Evolutionary conservation across 1,140 invertebrate species (phyloP).

Genomic region (Camponotus floridanus): DNA sequence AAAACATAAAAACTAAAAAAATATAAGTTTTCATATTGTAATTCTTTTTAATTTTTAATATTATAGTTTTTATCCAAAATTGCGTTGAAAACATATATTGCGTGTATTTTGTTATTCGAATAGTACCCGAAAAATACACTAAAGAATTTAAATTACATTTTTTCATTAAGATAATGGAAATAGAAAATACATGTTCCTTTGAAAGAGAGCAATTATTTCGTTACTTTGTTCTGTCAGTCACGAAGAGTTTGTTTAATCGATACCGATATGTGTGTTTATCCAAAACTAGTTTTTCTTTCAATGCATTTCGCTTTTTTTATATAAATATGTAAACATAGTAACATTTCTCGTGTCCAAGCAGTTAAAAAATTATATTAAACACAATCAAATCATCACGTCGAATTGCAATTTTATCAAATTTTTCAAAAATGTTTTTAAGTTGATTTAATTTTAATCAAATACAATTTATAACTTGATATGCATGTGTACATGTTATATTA

Average conservation of each 20-base stretch:
- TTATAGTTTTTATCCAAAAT: background rate
- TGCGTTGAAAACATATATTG: background rate
- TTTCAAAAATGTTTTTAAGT: background rate
- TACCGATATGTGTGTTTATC: background rate
- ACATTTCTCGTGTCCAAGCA: background rate
- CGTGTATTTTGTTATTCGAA: background rate
- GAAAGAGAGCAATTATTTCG: background rate
- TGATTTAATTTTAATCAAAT: too few relatives aligned
- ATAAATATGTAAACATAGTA: background rate
- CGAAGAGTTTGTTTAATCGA: slow-evolving; percentile 27
- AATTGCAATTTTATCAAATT: background rate
- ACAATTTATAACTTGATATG: background rate
- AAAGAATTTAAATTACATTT: slow-evolving; percentile 1
- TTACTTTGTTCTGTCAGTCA: background rate
- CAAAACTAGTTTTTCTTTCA: background rate
- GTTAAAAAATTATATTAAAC: background rate
- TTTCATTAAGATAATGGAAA: slow-evolving; percentile 28
- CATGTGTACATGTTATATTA: background rate
- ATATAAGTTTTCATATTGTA: background rate
- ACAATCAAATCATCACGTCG: background rate
- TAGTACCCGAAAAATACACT: background rate
- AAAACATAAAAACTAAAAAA: background rate
- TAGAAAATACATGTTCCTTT: background rate
- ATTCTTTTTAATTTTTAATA: background rate
- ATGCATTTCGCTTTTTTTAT: background rate